Evolutionary conservation across 2,888 invertebrate species (phyloP).

Genomic region (Hirtodrosophila trivittata): DNA sequence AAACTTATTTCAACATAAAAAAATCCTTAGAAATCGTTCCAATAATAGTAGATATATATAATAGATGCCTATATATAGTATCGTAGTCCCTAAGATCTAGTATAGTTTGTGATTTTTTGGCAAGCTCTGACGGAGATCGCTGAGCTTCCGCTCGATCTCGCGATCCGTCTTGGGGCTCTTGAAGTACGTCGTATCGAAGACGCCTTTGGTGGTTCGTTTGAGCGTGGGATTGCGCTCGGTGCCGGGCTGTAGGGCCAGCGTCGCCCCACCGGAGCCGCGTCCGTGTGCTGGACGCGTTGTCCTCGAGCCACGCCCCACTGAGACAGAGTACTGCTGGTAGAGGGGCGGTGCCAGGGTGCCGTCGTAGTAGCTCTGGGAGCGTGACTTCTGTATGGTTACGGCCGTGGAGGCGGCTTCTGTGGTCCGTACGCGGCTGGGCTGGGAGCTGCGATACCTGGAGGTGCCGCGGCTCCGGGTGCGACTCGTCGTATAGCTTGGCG

Average conservation of each 20-base stretch:
- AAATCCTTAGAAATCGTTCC: constrained; percentile 20
- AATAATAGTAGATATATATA: background rate
- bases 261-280: constrained; percentile 3
- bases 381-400: constrained; percentile 82
- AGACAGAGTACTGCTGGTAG: constrained; percentile 32
- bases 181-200: constrained; percentile 81
- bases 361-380: constrained; percentile 83
- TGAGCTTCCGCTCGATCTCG: constrained; percentile 59
- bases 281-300: constrained; percentile 47
- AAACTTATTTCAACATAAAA: constrained; percentile 13
- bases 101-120: constrained; percentile 82
- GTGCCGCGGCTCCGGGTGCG: constrained; percentile 41
- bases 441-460: constrained; percentile 45
- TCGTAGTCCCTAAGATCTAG: constrained; percentile 30
- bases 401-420: constrained; percentile 49
- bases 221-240: constrained; percentile 41
- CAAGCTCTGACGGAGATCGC: constrained; percentile 63
- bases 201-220: constrained; percentile 78
- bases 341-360: constrained; percentile 76
- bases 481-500: constrained; percentile 13
- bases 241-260: constrained; percentile 40
- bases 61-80: constrained; percentile 1
- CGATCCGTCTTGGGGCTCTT: constrained; percentile 76
- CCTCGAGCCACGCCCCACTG: constrained; percentile 35
- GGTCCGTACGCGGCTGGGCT: background rate